Evolutionary conservation across 2,888 invertebrate genomes (phyloP), one percentile per base, ranked within the genome.

Genomic region (Adela reaumurella): DNA sequence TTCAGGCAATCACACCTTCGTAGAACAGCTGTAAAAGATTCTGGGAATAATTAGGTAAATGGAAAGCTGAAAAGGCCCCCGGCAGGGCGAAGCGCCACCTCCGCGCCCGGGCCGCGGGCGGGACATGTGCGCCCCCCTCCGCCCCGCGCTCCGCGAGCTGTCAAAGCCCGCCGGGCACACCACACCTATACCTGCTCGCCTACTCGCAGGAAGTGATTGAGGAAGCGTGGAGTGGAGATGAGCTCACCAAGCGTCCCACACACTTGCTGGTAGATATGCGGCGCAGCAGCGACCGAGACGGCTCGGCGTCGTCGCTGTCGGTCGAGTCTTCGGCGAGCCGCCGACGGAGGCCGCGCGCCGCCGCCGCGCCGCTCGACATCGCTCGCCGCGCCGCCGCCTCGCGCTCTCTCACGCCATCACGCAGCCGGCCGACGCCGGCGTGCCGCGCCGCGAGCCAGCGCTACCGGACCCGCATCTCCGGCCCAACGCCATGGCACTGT

Each of bases 271-370:
- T 92, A 52, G 92, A 92, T 66, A 92, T 83, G 62, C 90, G 85
- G 62, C 91, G 86, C 68, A 90, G 87, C 58, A 85, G 84, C 35
- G 11, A 11, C 66, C 82, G 83, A 56, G 87, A 89, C 60, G 88
- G 89, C 67, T 90, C 91, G 50, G 86, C 85, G 68, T 92, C 92
- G 67, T 92, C 92, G 73, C 92, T 92, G 65, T 91, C 92, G 28
- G 90, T 78, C 63, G 78, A 79, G 60, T 79, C 79, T 58, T 76
- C 78, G 54, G 64, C 65, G 57, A 14, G 42, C n/a, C 48, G 8
- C 18, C 19, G 17, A 14, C 19, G 28, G 19, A n/a, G 19, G 8
- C 3, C 47, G 43, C 43, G 20, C 11, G 17, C 10, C 44, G 24
- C 20, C 29, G 45, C 44, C 24, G 49, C 46, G 35, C 45, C 29